These are phyloP conservation scores for Piprites chloris DNA, from an alignment of 2,113 vertebrate genomes.

Conservation along the genomic window DNA sequence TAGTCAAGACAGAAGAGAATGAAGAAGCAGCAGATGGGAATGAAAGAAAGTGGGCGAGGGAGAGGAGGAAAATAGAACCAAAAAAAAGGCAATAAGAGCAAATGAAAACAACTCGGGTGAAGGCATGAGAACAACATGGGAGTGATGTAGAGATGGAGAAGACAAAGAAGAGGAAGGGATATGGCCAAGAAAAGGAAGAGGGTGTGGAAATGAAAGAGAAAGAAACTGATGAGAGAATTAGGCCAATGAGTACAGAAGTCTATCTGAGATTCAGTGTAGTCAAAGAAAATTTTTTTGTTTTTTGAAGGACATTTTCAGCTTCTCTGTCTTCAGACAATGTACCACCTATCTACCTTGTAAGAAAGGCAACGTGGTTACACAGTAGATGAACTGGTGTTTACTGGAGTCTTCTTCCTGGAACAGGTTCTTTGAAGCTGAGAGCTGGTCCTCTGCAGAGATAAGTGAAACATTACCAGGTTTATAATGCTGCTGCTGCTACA, in stretches of 20 bases:
- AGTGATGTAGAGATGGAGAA: neutral
- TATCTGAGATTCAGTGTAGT: neutral
- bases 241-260: neutral
- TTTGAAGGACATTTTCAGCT: neutral
- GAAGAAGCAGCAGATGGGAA: neutral
- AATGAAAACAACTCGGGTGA: neutral
- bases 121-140: fast-evolving
- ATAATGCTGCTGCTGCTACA: neutral
- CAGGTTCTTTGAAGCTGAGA: neutral
- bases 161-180: neutral
- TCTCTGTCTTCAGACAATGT: neutral
- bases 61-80: neutral
- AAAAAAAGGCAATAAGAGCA: neutral
- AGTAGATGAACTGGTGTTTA: neutral
- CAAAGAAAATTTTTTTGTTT: neutral
- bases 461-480: neutral
- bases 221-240: neutral
- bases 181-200: neutral
- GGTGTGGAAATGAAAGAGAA: neutral
- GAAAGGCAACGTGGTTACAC: neutral
- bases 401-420: neutral
- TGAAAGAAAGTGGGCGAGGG: neutral
- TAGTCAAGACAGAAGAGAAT: neutral
- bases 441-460: neutral
- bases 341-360: neutral